phyloP scores from a whole-genome alignment of 1,140 invertebrate species.

The Asbolus verrucosus region DNA sequence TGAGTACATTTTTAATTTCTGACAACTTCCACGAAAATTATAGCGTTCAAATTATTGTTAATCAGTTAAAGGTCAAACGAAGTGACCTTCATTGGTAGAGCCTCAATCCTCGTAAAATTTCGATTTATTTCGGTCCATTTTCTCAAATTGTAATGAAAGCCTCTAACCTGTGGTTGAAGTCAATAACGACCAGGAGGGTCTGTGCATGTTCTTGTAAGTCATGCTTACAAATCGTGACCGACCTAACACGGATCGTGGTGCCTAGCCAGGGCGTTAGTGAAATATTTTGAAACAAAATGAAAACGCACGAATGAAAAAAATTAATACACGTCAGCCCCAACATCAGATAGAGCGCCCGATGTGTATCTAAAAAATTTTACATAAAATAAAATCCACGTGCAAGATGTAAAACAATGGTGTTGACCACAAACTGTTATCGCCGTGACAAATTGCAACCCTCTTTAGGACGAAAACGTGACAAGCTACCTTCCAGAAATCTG shows the following conservation, averaged over 20 bases:
- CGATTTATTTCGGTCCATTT: too few relatives aligned
- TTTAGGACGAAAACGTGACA: slow-evolving; percentile 31
- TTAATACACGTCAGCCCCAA: slow-evolving; percentile 8
- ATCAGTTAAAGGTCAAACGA: too few relatives aligned
- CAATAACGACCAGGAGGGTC: neutral
- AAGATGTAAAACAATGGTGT: slow-evolving; percentile 31
- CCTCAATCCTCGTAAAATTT: too few relatives aligned
- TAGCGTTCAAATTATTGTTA: too few relatives aligned
- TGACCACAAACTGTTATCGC: slow-evolving; percentile 16
- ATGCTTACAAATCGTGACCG: slow-evolving; percentile 11
- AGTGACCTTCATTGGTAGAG: too few relatives aligned
- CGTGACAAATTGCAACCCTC: slow-evolving; percentile 36
- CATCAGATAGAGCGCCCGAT: neutral
- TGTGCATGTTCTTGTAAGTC: slow-evolving; percentile 12
- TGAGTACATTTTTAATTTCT: too few relatives aligned
- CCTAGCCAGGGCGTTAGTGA: neutral
- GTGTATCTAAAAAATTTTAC: slow-evolving; percentile 7
- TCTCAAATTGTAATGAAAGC: too few relatives aligned
- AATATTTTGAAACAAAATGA: slow-evolving; percentile 12
- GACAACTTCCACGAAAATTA: too few relatives aligned
- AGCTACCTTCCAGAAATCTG: slow-evolving; percentile 18
- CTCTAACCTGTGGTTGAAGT: too few relatives aligned
- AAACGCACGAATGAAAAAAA: slow-evolving; percentile 11
- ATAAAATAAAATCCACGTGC: slow-evolving; percentile 36
- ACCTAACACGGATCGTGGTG: slow-evolving; percentile 7